Evolutionary conservation across 2,888 invertebrate species (phyloP), one percentile per base, ranked within the genome.

Genomic region (Cantharis flavilabris): DNA sequence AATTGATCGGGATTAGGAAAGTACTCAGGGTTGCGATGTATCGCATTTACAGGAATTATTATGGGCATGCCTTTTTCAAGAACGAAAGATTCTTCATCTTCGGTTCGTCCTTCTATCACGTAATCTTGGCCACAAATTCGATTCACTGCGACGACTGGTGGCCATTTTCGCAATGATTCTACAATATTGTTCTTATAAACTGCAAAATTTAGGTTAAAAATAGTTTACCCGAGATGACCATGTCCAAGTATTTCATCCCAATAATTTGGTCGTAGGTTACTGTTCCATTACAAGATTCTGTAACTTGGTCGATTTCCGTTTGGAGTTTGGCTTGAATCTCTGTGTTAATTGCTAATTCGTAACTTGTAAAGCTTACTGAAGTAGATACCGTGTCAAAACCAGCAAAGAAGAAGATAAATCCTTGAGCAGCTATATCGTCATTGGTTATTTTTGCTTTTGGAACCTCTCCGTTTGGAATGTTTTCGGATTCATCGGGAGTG

Each of bases 231-330:
- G 49, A 49, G 89, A 88, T 0, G 90, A 86, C 89, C 90, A 90
- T 79, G 88, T 89, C 70, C 91, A 87, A 23, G 90, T 81, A 0
- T 89, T 88, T 84, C 91, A 91, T 87, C 79, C 79, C 65, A 86
- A 7, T 7, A 9, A 49, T 9, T n/a, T 49, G 1, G n/a, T 73
- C 73, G 18, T 69, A 73, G 1, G 14, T 69, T 1, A 69, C 13
- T 11, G 9, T 16, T 23, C 62, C 69, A 28, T 62, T n/a, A 67
- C 23, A 67, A 2, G n/a, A n/a, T 67, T 67, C 16, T 67, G 26
- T n/a, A 30, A 28, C 28, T 23, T 11, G 11, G 11, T 73, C 73
- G 13, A 73, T 28, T 14, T 73, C 73, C 2, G 14, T 11, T 62
- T 62, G 69, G 9, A 73, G 73, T 18, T 69, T 73, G 7, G 23